Evolutionary conservation across 2,888 invertebrate genomes (phyloP), one percentile per base, ranked within the genome.

Genomic region (Chalcosyrphus nemorum): DNA sequence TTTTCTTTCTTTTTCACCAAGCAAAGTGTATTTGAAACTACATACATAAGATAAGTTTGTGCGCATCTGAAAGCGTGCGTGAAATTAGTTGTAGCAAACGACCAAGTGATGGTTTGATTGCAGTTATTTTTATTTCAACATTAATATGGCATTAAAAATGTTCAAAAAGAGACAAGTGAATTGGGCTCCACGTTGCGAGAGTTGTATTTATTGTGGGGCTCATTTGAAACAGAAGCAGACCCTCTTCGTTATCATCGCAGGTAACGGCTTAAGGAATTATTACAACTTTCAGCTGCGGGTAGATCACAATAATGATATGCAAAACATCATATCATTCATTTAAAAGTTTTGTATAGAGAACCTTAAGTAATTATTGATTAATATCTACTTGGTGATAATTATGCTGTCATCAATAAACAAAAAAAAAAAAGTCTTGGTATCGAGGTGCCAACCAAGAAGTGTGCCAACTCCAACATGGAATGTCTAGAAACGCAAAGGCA

Each of bases 101-200:
- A 80, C 66, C 65, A 59, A 66, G 35, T 74, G 66, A 80, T 80
- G 74, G 74, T 80, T 43, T 74, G 80, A 80, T 80, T 72, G 59
- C 35, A 74, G 27, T 29, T 29, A 57, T 35, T 80, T 74, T 59
- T 19, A 47, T 35, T 29, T 61, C 29, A 63, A 4, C 21, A 35
- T 43, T 43, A 27, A 38, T 2, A 45, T 76, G 52, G 17, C 70
- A 54, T 35, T 45, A 32, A 35, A 76, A 54, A 70, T 9, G 7
- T 29, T 59, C 4, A 63, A 63, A 54, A 63, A 29, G 32, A 45
- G 63, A 61, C 56, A 57, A 50, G 19, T 21, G 9, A 57, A 47
- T 17, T 35, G 19, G 13, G 21, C 21, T 19, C 9, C 21, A 21
- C 13, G 17, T 59, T 66, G 74, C 80, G 80, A 74, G 74, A 32